phyloP scores from a whole-genome alignment of 2,113 vertebrate genomes.

The Phalacrocorax brasilianus region DNA sequence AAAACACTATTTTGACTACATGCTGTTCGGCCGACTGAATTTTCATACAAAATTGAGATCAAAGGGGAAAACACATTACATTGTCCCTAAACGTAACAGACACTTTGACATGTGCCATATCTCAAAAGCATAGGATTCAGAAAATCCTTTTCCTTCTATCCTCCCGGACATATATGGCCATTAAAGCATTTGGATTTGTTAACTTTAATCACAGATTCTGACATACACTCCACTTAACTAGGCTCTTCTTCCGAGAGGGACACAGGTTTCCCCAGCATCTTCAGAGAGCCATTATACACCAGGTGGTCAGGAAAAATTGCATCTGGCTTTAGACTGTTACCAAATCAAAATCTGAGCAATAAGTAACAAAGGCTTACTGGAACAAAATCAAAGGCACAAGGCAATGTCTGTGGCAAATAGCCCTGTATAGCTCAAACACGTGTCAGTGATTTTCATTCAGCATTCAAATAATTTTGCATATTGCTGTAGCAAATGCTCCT shows the following conservation, averaged over 20 bases:
- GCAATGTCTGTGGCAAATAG: not conserved
- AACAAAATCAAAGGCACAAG: not conserved
- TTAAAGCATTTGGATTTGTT: not conserved
- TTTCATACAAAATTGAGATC: not conserved
- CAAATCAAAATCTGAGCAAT: not conserved
- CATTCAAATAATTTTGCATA: not conserved
- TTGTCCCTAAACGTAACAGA: not conserved
- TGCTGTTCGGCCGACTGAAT: not conserved
- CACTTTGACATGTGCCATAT: not conserved
- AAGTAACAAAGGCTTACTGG: not conserved
- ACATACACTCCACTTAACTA: fast-evolving
- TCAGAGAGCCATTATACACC: fast-evolving
- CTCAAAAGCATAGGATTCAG: not conserved
- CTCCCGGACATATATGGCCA: not conserved
- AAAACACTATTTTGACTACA: not conserved
- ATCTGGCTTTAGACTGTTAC: not conserved
- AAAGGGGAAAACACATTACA: not conserved
- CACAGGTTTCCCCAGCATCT: fast-evolving
- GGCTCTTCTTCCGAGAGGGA: fast-evolving
- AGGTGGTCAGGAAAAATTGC: not conserved
- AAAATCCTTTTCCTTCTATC: not conserved
- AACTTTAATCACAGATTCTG: not conserved
- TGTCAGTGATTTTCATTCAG: fast-evolving
- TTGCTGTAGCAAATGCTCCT: not conserved
- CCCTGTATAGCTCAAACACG: not conserved